phyloP scores from a whole-genome alignment of 2,113 vertebrate species.

The Candoia aspera region DNA sequence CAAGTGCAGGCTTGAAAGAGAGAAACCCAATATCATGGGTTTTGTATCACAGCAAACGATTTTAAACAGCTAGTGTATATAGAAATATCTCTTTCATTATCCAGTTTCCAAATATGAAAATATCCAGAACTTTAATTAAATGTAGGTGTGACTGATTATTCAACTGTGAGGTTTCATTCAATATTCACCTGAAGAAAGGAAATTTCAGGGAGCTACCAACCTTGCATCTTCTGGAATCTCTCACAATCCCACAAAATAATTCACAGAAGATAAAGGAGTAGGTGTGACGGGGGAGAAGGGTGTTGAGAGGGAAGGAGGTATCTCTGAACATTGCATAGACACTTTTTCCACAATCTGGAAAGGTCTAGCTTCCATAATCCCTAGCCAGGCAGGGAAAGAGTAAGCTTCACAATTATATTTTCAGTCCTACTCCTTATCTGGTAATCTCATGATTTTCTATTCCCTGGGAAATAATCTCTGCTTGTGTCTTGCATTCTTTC shows the following conservation, averaged over 20 bases:
- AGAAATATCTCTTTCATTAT: background rate
- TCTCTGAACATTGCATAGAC: too few relatives aligned
- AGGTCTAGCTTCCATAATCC: too few relatives aligned
- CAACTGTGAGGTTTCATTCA: background rate
- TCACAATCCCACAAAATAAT: background rate
- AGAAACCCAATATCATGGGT: background rate
- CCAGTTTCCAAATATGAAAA: background rate
- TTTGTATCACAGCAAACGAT: background rate
- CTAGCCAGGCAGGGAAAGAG: too few relatives aligned
- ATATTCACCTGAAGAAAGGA: background rate
- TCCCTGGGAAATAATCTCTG: background rate
- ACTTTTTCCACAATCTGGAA: too few relatives aligned
- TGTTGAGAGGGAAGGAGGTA: background rate
- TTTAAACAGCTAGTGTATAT: background rate
- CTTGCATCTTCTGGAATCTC: background rate
- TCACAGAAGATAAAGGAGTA: background rate
- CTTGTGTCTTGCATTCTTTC: constrained; percentile 16
- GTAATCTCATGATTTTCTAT: background rate
- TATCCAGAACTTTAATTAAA: background rate
- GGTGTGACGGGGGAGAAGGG: background rate
- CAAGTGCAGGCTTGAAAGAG: background rate
- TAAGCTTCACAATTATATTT: too few relatives aligned
- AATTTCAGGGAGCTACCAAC: background rate
- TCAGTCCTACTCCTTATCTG: background rate
- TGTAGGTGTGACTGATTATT: background rate